A percentile compares a stretch with the other conserved stretches of the same genome.
Evolutionary conservation across 2,113 vertebrate species (phyloP).

Genomic region (Pipa parva): DNA sequence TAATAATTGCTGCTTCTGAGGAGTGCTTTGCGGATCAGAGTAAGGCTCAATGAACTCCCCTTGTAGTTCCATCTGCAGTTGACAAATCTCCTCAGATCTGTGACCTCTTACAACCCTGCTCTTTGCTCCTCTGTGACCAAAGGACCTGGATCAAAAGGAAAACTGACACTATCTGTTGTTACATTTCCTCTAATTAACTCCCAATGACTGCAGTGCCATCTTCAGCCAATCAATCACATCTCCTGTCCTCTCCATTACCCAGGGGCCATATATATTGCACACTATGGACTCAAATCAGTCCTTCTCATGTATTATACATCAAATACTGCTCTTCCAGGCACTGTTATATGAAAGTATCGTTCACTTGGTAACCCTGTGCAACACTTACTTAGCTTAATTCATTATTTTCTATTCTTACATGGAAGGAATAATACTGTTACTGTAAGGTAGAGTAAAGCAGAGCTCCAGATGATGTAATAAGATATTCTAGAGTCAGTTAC

Average conservation of each 20-base stretch:
- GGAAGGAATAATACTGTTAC: too few species aligned
- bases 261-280: background rate
- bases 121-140: slow-evolving; percentile 12
- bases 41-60: background rate
- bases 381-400: too few species aligned
- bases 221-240: slow-evolving; percentile 24
- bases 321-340: too few species aligned
- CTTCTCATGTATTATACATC: too few species aligned
- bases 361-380: too few species aligned
- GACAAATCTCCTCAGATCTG: slow-evolving; percentile 27
- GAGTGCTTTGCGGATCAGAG: background rate
- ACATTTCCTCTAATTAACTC: slow-evolving; percentile 35
- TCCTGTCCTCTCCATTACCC: slow-evolving; percentile 12
- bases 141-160: slow-evolving; percentile 21
- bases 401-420: too few species aligned
- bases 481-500: too few species aligned
- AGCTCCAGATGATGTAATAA: too few species aligned
- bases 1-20: background rate
- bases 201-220: slow-evolving; percentile 12
- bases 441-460: too few species aligned
- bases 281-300: too few species aligned
- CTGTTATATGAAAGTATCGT: too few species aligned
- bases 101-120: slow-evolving; percentile 25
- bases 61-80: slow-evolving; percentile 13
- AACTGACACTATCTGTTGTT: slow-evolving; percentile 37